Percentiles rank a stretch among this genome's conserved stretches.
Conservation (phyloP, 1,140 invertebrate genomes). For the Ceratosolen fusciceps region DNA sequence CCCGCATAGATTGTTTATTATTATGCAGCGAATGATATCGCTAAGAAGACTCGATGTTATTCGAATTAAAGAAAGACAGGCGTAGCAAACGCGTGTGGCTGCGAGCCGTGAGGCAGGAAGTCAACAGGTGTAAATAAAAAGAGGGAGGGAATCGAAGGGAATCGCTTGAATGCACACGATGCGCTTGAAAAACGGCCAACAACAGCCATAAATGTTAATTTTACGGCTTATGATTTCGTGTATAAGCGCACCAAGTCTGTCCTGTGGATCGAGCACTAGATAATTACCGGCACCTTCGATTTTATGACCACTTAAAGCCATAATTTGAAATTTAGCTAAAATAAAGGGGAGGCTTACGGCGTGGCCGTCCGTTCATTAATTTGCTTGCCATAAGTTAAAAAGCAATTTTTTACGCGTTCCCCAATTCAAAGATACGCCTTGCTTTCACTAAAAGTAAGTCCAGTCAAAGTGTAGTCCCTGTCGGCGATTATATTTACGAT, state of each 20-base stretch:
- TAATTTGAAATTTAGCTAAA: not conserved
- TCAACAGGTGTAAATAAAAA: conserved; percentile 31
- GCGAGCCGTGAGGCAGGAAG: not conserved
- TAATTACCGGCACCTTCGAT: not conserved
- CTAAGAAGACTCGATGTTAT: not conserved
- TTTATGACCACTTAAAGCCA: not conserved
- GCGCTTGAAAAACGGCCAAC: conserved; percentile 18
- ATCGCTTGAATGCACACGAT: not conserved
- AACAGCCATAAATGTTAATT: conserved; percentile 53
- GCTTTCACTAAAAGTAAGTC: too few relatives aligned
- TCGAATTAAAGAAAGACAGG: not conserved
- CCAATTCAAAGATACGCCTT: too few relatives aligned
- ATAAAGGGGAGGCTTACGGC: not conserved
- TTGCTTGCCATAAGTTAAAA: not conserved
- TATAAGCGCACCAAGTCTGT: not conserved
- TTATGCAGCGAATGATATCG: too few relatives aligned
- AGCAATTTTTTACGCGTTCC: too few relatives aligned
- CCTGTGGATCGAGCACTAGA: not conserved
- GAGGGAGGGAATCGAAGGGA: not conserved
- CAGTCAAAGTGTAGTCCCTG: too few relatives aligned
- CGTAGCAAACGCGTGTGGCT: not conserved
- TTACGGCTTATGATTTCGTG: conserved; percentile 53
- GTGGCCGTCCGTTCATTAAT: not conserved
- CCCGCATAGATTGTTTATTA: not conserved
- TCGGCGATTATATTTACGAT: too few relatives aligned